Evolutionary conservation across 2,888 invertebrate species (phyloP), one percentile per base, ranked within the genome.

Genomic region (Scelioninae gen. 2): DNA sequence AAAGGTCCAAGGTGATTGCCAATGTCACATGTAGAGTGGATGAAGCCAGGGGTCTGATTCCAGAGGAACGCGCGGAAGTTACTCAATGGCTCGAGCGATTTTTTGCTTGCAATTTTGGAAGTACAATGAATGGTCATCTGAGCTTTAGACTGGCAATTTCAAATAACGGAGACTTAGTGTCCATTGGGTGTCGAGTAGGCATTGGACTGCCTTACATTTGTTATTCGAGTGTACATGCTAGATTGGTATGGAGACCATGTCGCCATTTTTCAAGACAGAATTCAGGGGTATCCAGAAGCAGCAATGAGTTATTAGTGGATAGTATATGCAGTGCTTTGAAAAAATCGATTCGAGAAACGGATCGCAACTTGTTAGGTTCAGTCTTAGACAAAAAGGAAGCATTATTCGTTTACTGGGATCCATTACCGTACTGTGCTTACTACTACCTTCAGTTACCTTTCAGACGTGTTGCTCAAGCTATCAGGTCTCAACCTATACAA

Each of bases 401-500:
- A 0, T 87, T 95, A 0, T 95, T 95, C 81, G 90, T 92, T 3
- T 92, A 92, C 81, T 94, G 94, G 94, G 95, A 95, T 82, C 95
- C 95, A 3, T 83, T 95, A 79, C 95, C 95, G 0, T 95, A 94
- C 83, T 94, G 94, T 82, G 94, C 93, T 1, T 94, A 94, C 83
- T 94, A 94, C 86, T 94, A 94, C 83, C 90, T 95, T 79, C 92
- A 94, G 81, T 84, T 92, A 78, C 94, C 94, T 0, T 88, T 92
- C 76, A 88, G 88, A 5, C 58, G 70, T 0, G 74, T 84, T 9
- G 82, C 84, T 0, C 82, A 81, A 0, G 79, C 76, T 15, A 81
- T 84, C 33, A 81, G 82, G 31, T 79, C 81, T 4, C 80, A 79
- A 43, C 83, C 82, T n/a, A n/a, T n/a, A n/a, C n/a, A n/a, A n/a